Base-by-base conservation (phyloP, 2,888 invertebrate genomes). In the Tetragnatha montana region DNA sequence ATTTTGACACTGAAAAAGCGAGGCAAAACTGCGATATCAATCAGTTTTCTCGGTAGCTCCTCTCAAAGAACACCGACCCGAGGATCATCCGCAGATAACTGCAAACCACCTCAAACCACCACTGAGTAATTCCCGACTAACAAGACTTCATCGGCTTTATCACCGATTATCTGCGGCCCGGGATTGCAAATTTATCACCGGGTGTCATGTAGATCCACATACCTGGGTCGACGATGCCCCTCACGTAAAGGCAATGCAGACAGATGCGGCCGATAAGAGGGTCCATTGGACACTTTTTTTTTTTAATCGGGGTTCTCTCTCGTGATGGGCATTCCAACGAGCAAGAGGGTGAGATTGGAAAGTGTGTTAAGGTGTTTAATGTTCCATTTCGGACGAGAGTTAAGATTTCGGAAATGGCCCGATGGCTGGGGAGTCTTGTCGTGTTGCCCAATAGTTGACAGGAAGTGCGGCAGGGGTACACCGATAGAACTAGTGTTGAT, bases 171-270 rank as follows among this genome's bases (percentile, higher is more conserved):
- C 73, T 22, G 50, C n/a, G 14, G 60, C 75, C 49, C 68, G 21
- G 22, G 84, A 84, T 84, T 78, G 84, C 76, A 78, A 84, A 84
- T 84, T 84, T 84, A 84, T 84, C 84, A 70, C 78, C 84, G 49
- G 70, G 10, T 84, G 70, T 84, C 84, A 49, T 76, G 84, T 70
- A 76, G 47, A 68, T 84, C 84, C 70, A 68, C 83, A 74, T 73
- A 60, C 49, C 47, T 75, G 51, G 47, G 14, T 17, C 60, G 75
- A 8, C 35, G 75, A 81, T 81, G n/a, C 60, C 17, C 17, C 49
- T 73, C 81, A 81, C 81, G 81, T 71, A 50, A 19, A 69, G 47
- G 50, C 51, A 81, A 51, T 73, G 50, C 60, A 73, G 81, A 73
- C 81, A 81, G 81, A 81, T 81, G 19, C 17, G 21, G 19, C 71